These are phyloP conservation scores for Bathynomus jamesi DNA, from an alignment of 1,140 invertebrate species.

Conservation along the genomic window DNA sequence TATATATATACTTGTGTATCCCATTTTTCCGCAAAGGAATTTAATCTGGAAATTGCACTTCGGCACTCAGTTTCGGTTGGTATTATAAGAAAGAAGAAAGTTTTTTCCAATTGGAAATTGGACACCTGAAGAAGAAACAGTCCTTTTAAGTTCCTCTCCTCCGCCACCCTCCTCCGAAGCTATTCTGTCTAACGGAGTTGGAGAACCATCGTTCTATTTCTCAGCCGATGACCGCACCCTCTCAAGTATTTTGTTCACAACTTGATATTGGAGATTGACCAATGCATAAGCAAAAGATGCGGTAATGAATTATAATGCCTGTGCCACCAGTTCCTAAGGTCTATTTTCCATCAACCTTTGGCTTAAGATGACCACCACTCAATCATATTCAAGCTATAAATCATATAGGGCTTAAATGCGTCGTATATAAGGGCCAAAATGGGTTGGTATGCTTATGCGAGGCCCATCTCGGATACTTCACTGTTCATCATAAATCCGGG, in stretches of 20 bases:
- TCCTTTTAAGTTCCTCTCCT: too few relatives aligned
- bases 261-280: slow-evolving; percentile 35
- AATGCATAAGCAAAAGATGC: slow-evolving; percentile 27
- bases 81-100: too few relatives aligned
- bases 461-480: slow-evolving; percentile 36
- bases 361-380: slow-evolving; percentile 30
- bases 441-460: slow-evolving; percentile 22
- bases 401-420: slow-evolving; percentile 25
- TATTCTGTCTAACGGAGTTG: slow-evolving; percentile 26
- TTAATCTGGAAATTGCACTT: too few relatives aligned
- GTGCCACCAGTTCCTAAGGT: neutral
- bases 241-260: slow-evolving; percentile 37
- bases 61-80: too few relatives aligned
- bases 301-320: slow-evolving; percentile 12
- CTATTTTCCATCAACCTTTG: slow-evolving; percentile 7
- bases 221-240: slow-evolving; percentile 32
- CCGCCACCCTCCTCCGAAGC: slow-evolving; percentile 9
- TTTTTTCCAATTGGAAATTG: too few relatives aligned
- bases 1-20: too few relatives aligned
- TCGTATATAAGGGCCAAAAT: slow-evolving; percentile 18
- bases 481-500: slow-evolving; percentile 36
- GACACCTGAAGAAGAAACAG: too few relatives aligned
- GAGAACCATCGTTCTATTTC: slow-evolving; percentile 26
- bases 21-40: too few relatives aligned
- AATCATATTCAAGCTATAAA: slow-evolving; percentile 24